These are phyloP conservation scores for Coptotermes formosanus DNA, from an alignment of 1,140 invertebrate species.

Conservation along the genomic window DNA sequence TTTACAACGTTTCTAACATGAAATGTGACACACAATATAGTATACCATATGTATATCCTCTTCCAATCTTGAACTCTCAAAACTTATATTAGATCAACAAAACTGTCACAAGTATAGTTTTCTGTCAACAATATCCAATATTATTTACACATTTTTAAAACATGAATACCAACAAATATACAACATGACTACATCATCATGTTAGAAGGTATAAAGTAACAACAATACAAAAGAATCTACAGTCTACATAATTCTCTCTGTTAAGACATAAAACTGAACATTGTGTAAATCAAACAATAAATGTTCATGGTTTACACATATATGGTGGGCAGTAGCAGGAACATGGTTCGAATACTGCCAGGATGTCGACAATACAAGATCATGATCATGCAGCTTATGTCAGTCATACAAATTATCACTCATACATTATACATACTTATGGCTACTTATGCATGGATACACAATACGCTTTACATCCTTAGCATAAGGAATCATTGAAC, in stretches of 20 bases:
- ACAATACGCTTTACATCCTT: neutral
- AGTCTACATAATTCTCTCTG: slow-evolving; percentile 12
- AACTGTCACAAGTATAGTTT: neutral
- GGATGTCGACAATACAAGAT: neutral
- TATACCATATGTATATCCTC: slow-evolving; percentile 10
- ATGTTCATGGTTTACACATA: neutral
- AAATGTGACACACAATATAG: neutral
- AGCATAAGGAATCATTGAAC: neutral
- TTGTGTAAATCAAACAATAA: neutral
- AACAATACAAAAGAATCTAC: neutral
- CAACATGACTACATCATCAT: neutral
- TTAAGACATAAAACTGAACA: slow-evolving; percentile 11
- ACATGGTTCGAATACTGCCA: neutral
- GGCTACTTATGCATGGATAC: neutral
- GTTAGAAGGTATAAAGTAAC: neutral
- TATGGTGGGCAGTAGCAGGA: neutral
- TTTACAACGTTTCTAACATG: neutral
- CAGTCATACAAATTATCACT: neutral
- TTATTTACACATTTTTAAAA: neutral
- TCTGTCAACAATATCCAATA: neutral
- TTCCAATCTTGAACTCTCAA: slow-evolving; percentile 1
- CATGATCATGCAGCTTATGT: neutral
- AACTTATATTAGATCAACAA: slow-evolving; percentile 6
- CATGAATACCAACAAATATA: neutral
- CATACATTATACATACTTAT: neutral